These are phyloP conservation scores for Melanotaenia nigrans DNA, from an alignment of 2,797 vertebrate species.

Conservation along the genomic window DNA sequence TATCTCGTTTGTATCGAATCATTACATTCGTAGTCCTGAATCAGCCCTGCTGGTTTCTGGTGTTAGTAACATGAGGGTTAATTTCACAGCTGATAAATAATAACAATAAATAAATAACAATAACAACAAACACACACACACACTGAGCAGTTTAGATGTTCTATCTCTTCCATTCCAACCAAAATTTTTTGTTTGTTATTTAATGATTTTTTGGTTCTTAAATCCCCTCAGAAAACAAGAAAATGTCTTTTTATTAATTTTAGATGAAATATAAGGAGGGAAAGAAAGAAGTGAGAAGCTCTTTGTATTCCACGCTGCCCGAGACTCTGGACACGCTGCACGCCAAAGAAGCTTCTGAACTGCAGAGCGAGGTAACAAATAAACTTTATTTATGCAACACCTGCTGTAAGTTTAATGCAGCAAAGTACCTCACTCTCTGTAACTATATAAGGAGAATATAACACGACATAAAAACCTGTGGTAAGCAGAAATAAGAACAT, in stretches of 20 bases:
- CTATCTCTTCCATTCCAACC: not conserved
- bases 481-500: too few relatives aligned
- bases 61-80: not conserved
- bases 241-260: accelerated
- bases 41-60: not conserved
- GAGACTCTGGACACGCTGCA: conserved; percentile 89
- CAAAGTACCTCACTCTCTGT: not conserved
- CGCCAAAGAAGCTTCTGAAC: conserved; percentile 84
- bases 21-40: not conserved
- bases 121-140: too few relatives aligned
- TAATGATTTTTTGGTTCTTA: not conserved
- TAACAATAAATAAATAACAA: not conserved
- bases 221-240: not conserved
- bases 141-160: too few relatives aligned
- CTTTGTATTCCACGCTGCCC: conserved; percentile 87
- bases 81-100: not conserved
- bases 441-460: too few relatives aligned
- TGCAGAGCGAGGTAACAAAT: conserved; percentile 87
- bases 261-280: conserved; percentile 88
- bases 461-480: too few relatives aligned
- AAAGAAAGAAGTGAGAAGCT: conserved; percentile 78
- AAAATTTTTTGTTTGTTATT: not conserved
- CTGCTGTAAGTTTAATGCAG: not conserved
- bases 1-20: too few relatives aligned
- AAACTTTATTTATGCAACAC: not conserved